Base-by-base conservation (phyloP, 2,888 invertebrate genomes). In the Anaspis maculata region DNA sequence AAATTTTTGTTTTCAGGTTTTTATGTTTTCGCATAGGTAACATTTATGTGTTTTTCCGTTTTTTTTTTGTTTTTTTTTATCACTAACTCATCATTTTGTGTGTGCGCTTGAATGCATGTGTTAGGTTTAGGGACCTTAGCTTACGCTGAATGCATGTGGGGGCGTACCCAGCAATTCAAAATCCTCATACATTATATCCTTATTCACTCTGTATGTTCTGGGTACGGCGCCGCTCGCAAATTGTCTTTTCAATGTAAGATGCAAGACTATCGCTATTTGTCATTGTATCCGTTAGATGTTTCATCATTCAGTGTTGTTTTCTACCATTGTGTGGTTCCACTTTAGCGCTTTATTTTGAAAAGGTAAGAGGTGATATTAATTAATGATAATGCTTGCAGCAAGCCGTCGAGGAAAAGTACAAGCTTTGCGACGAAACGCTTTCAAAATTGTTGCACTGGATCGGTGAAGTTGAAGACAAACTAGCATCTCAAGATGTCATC, bases 391-490 rank as follows among this genome's bases (percentile, higher is more conserved):
- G 29, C 57, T 70, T 76, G 48, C 74, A 92, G 92, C 89, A 90
- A 86, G 91, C 91, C 58, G 87, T 91, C 52, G 87, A 91, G 69
- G 92, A 92, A 66, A 90, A 90, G 67, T 92, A 90, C 74, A 84
- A 85, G 61, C 73, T 87, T 54, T 91, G 90, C 67, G 88, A 89
- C 65, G 88, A 90, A 63, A 84, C 82, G 24, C 72, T 91, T 38
- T 79, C 80, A 42, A 86, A 86, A 61, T 72, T 92, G 37, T 71
- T 90, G 51, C 82, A 85, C 64, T 92, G 91, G 91, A 82, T 94
- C 49, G 75, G 77, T 13, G 82, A 83, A 39, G 73, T 91, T 5
- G 92, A 94, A 66, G 80, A 83, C 45, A 76, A 82, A 52, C 72
- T 94, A 47, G 84, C 90, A 25, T 79, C 81, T 45, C 87, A 90